Base-by-base conservation (phyloP, 2,797 vertebrate species). In the Clarias fuscus region DNA sequence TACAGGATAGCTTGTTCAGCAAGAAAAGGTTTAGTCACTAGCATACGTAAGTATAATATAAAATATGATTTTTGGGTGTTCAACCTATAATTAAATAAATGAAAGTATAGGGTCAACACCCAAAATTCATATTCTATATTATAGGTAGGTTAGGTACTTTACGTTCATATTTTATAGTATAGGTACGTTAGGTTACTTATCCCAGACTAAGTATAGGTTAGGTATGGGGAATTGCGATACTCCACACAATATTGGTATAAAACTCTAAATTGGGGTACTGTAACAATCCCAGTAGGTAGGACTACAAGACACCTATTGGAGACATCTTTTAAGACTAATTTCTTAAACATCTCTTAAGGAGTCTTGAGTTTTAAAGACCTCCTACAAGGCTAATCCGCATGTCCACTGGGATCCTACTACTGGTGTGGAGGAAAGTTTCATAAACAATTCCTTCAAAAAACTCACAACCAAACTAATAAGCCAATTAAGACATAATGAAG, bases 401-500 rank as follows among this genome's bases (percentile, higher is more conserved):
- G 48, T 53, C 48, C 48, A 53, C 48, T 53, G 48, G 48, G 48
- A 53, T 1, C 7, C 7, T 76, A 8, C 24, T 27, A 27, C 30
- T 59, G 22, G 56, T 7, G 20, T 4, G 8, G 15, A 48, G 5
- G 10, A 78, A 85, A n/a, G 70, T 64, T 27, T 82, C 59, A 40
- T 64, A 58, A 77, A 59, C 53, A 77, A 30, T 77, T 48, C 48
- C 22, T 22, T 24, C 0, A 78, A 61, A 53, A 37, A 68, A 24
- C 24, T 37, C 11, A 14, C 78, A 76, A 40, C 30, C 48, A 67
- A 81, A 82, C 27, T 37, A 72, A 40, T n/a, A 13, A 48, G 58
- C 43, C 64, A 75, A 37, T 40, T 82, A 67, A 82, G 70, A 75
- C 78, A 75, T 30, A 53, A 80, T 43, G 14, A 17, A 64, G 65